Conservation (phyloP, 2,888 invertebrate genomes). For the Drosophila neonasuta region DNA sequence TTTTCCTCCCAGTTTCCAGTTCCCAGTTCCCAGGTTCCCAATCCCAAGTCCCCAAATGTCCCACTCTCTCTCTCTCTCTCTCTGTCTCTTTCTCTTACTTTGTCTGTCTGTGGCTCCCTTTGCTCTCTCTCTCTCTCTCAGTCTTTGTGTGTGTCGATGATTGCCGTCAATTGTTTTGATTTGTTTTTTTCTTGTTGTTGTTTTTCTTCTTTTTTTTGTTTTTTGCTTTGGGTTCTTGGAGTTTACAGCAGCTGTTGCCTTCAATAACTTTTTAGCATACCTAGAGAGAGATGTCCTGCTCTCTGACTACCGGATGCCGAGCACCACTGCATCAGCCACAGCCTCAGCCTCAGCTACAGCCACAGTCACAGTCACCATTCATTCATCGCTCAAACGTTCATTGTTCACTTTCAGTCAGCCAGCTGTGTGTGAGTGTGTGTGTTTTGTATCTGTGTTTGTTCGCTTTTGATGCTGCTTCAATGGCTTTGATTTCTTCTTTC, state of each 20-base stretch:
- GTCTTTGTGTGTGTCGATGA: conserved; percentile 49
- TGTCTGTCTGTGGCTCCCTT: neutral
- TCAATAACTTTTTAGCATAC: conserved; percentile 73
- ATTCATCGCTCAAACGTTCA: conserved; percentile 31
- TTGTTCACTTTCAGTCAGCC: conserved; percentile 39
- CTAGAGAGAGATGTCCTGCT: conserved; percentile 33
- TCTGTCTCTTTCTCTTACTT: neutral
- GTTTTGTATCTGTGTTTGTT: conserved; percentile 44
- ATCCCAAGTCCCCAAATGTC: neutral
- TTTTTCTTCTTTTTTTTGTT: conserved; percentile 22
- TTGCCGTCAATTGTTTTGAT: conserved; percentile 79
- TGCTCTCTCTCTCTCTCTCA: neutral
- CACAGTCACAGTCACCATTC: neutral
- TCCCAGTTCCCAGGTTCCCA: neutral
- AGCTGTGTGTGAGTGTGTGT: neutral
- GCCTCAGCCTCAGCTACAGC: conserved; percentile 5
- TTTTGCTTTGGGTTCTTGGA: conserved; percentile 28
- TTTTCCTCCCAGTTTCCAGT: neutral
- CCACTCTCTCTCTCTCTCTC: neutral
- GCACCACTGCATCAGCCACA: conserved; percentile 66
- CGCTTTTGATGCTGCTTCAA: conserved; percentile 55
- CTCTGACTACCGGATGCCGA: conserved; percentile 67
- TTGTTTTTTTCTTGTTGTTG: conserved; percentile 36
- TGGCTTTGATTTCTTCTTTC: conserved; percentile 55
- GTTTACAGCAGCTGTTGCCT: conserved; percentile 61